Percentiles rank a stretch among this genome's conserved stretches.
These are phyloP conservation scores for Tetraneura akinire DNA, from an alignment of 1,140 invertebrate genomes.

Conservation along the genomic window DNA sequence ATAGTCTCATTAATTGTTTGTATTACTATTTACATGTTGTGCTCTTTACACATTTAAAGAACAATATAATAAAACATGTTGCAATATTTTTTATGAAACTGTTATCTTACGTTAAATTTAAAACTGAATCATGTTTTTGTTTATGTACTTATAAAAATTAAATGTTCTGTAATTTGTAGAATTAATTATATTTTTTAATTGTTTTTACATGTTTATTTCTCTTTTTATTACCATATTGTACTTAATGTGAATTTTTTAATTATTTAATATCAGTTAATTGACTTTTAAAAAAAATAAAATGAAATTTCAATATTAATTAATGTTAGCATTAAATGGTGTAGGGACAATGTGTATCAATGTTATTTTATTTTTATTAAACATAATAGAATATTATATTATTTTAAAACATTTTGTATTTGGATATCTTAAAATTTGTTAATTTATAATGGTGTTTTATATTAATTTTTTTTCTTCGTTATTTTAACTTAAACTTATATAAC, in stretches of 20 bases:
- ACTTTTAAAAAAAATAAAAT: slow-evolving; percentile 1
- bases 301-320: not conserved
- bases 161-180: not conserved
- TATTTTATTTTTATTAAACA: slow-evolving; percentile 1
- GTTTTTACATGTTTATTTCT: slow-evolving; percentile 26
- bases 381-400: slow-evolving; percentile 6
- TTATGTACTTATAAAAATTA: slow-evolving; percentile 14
- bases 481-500: not conserved
- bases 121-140: slow-evolving; percentile 10
- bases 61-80: slow-evolving; percentile 18
- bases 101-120: slow-evolving; percentile 16
- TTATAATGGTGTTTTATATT: slow-evolving; percentile 9
- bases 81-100: slow-evolving; percentile 24
- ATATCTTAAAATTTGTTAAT: not conserved
- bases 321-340: slow-evolving; percentile 36
- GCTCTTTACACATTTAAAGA: not conserved
- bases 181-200: slow-evolving; percentile 4
- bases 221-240: slow-evolving; percentile 24
- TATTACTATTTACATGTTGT: not conserved
- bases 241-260: not conserved
- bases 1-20: not conserved
- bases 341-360: slow-evolving; percentile 12
- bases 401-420: not conserved
- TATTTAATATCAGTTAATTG: not conserved
- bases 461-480: not conserved